Conservation (phyloP, 2,888 invertebrate genomes). For the Uloborus plumipes region DNA sequence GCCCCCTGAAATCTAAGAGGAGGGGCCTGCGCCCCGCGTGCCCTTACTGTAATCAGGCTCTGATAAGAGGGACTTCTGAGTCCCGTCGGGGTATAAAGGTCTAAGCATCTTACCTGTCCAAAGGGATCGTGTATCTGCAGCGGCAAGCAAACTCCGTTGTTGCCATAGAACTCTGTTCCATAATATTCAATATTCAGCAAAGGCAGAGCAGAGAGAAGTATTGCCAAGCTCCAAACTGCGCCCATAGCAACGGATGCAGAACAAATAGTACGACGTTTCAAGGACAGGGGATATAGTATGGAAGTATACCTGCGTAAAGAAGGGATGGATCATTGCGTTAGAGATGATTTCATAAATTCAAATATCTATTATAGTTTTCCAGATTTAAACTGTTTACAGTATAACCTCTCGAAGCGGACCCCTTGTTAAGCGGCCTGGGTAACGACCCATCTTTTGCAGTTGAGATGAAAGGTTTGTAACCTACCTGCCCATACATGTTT, state of each 20-base stretch:
- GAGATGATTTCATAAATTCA: too few relatives aligned
- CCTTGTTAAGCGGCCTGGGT: too few relatives aligned
- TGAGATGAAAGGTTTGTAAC: too few relatives aligned
- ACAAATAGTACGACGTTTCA: slow-evolving; percentile 72
- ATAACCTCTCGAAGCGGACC: too few relatives aligned
- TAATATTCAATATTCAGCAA: slow-evolving; percentile 74
- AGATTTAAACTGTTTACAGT: background rate
- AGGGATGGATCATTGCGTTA: background rate
- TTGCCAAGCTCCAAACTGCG: slow-evolving; percentile 75
- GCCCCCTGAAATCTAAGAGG: too few relatives aligned
- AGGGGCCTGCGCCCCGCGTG: too few relatives aligned
- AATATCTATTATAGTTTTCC: background rate
- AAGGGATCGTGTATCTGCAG: slow-evolving; percentile 77
- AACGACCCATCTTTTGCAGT: too few relatives aligned
- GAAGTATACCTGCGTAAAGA: slow-evolving; percentile 74
- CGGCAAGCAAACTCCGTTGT: slow-evolving; percentile 77
- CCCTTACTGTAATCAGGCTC: too few relatives aligned
- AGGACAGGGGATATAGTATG: slow-evolving; percentile 76
- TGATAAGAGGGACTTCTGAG: too few relatives aligned
- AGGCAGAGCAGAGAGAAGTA: slow-evolving; percentile 74
- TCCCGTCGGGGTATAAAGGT: too few relatives aligned
- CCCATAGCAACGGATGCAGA: slow-evolving; percentile 74
- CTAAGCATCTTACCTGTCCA: slow-evolving; percentile 31
- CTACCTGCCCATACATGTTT: too few relatives aligned
- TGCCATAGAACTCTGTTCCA: slow-evolving; percentile 76